Base-by-base conservation (phyloP, 2,113 vertebrate species). In the Clupea harengus region DNA sequence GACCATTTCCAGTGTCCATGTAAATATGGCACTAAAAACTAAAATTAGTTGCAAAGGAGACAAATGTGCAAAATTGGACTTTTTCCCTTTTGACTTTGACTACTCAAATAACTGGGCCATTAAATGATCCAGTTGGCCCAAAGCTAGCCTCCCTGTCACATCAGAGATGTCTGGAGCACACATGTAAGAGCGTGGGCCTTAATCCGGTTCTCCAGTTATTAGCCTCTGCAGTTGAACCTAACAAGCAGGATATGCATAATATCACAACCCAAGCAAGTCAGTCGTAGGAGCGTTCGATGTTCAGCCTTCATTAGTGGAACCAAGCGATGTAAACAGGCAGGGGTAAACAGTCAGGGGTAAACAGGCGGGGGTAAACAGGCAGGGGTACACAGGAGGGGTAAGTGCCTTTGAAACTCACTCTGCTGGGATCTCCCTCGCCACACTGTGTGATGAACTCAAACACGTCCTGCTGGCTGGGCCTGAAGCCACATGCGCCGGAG, bases 371-470 rank as follows among this genome's bases (percentile, higher is more conserved):
- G 39, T 39, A 39, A 39, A 39, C 39, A 39, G 39, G 39, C 39
- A 39, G 39, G 39, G 39, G 39, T 39, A 39, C 39, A 39, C 39
- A 39, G 18, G 4, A 2, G 32, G 67, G 25, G 25, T 32, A 28
- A 9, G 11, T 13, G 28, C 9, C 22, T 11, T 39, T 72, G 45
- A 44, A 17, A 90, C 94, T 93, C 85, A 96, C 95, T 80, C 90
- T 89, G 46, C 92, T 89, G 82, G 90, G 90, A 81, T 94, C 92
- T 18, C 83, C 52, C 18, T 91, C 75, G 0, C 93, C 94, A n/a
- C 95, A 96, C 88, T 96, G 95, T 44, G 92, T 94, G 89, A 96
- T 95, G 89, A 96, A 95, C 87, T 96, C 95, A 87, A 93, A 94
- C 52, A 96, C 89, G 0, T 96, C 95, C 85, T 96, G 95, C 90